A percentile compares a stretch with the other conserved stretches of the same genome.
Conservation (phyloP, 2,888 invertebrate species). For the Scaptodrosophila latifasciaeformis region DNA sequence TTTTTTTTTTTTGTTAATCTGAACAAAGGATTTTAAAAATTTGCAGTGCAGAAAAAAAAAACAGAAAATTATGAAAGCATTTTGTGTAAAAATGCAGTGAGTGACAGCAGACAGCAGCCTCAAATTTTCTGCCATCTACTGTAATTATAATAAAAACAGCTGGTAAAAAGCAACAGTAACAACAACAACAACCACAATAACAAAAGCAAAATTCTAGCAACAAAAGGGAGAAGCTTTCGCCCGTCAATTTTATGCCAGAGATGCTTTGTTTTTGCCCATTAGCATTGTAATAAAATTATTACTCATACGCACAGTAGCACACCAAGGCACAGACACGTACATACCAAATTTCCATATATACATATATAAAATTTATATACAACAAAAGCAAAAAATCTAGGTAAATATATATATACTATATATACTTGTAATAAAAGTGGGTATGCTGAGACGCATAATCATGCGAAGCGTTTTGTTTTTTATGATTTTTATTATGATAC, state of each 20-base stretch:
- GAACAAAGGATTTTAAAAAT: too few species aligned
- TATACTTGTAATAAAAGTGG: too few species aligned
- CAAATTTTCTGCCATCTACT: too few species aligned
- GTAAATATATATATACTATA: not conserved
- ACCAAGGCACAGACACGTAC: too few species aligned
- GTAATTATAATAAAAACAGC: constrained; percentile 2
- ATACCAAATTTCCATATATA: too few species aligned
- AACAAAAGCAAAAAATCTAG: too few species aligned
- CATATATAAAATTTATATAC: too few species aligned
- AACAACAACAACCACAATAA: not conserved
- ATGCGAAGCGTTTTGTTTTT: constrained; percentile 1
- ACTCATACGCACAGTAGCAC: not conserved
- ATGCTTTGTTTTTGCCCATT: not conserved
- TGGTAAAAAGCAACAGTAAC: not conserved
- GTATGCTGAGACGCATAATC: not conserved
- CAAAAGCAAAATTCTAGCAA: not conserved
- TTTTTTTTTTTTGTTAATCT: too few species aligned
- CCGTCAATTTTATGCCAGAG: not conserved
- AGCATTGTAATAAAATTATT: constrained; percentile 3
- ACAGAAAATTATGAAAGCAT: too few species aligned
- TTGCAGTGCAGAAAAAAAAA: too few species aligned
- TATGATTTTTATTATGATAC: constrained; percentile 2
- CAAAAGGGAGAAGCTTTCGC: not conserved
- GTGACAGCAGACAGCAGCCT: too few species aligned
- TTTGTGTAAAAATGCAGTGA: too few species aligned